Base-by-base conservation (phyloP, 1,140 invertebrate genomes). In the Antheraea pernyi region DNA sequence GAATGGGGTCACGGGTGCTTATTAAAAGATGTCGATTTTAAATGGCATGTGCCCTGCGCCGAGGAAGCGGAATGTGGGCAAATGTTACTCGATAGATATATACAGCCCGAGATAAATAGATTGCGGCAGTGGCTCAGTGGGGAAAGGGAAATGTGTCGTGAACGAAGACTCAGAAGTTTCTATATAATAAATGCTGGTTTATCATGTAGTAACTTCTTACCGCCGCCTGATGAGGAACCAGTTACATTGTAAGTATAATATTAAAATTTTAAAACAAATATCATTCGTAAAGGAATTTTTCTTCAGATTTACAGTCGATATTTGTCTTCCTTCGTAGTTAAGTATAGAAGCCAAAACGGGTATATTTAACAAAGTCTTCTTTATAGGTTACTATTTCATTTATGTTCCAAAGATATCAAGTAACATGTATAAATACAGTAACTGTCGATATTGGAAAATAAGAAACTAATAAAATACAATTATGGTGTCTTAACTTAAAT, bases 1-100 rank as follows among this genome's bases (percentile, higher is more conserved):
- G 95, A 98, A 72, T 99, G 98, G 98, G 98, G 97, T 0, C 93
- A 94, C 69, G 91, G 95, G 0, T 94, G 95, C 11, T 89, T 96
- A 76, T 80, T 96, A 6, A 89, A 96, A 36, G 93, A 95, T 5
- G 86, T 97, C 11, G 93, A 95, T 8, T 91, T 98, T 3, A 90
- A 96, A 58, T 98, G 97, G 97, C 96, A 97, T 82, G 88, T 95
- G 18, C 97, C 98, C 0, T 93, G 90, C 19, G 85, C 94, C 19
- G 94, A 95, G 67, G 97, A 98, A 87, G 93, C 96, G 0, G 81
- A 87, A 9, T 94, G 94, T 74, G 94, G 95, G 7, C 94, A 96
- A 74, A 86, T 93, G 74, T 74, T 98, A 6, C 86, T 96, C n/a
- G 88, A 93, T 30, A 93, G 93, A 76, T 97, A 97, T 83, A 80